A percentile compares a stretch with the other conserved stretches of the same genome.
phyloP scores from a whole-genome alignment of 2,888 invertebrate genomes.

The Eupithecia centaureata region DNA sequence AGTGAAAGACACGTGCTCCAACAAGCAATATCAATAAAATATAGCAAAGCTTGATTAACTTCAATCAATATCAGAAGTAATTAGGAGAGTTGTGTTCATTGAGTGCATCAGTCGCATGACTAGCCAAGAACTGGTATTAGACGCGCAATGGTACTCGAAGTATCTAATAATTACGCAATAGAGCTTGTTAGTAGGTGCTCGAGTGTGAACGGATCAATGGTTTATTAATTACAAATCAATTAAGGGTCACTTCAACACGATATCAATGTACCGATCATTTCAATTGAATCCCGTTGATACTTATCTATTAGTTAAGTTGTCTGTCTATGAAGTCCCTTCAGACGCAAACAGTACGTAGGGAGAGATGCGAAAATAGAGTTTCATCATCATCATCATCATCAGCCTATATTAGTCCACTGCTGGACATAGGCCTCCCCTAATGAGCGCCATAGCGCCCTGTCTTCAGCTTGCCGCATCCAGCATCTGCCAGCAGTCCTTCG shows the following conservation, averaged over 20 bases:
- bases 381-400: too few species aligned
- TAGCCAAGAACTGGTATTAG: not conserved
- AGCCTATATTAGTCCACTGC: too few species aligned
- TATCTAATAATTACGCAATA: constrained; percentile 1
- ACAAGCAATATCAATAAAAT: not conserved
- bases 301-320: not conserved
- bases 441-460: too few species aligned
- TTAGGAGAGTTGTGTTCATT: constrained; percentile 1
- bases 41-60: not conserved
- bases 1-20: not conserved
- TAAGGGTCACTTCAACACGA: not conserved
- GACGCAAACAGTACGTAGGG: too few species aligned
- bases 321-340: too few species aligned
- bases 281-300: not conserved
- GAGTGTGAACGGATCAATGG: constrained; percentile 2
- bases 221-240: constrained; percentile 4
- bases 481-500: too few species aligned
- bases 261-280: not conserved
- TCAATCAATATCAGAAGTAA: not conserved
- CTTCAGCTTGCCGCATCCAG: too few species aligned
- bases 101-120: not conserved
- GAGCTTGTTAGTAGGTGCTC: not conserved
- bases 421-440: too few species aligned
- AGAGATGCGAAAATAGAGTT: too few species aligned
- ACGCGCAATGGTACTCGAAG: constrained; percentile 2